These are phyloP conservation scores for Crotalus viridis DNA, from an alignment of 2,113 vertebrate species.

Conservation along the genomic window DNA sequence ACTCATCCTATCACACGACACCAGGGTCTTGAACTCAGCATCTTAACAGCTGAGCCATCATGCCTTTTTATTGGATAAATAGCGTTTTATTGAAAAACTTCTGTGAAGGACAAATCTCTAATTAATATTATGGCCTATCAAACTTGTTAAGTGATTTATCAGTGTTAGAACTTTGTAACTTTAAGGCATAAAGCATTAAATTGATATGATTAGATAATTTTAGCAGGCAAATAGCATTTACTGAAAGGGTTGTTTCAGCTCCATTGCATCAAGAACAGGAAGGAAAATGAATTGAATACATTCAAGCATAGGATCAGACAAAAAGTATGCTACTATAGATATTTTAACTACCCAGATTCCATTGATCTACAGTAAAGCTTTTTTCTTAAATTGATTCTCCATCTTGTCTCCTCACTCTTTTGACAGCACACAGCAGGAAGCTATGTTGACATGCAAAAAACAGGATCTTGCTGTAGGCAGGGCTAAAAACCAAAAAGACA, in stretches of 20 bases:
- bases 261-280: slow-evolving; percentile 17
- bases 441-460: slow-evolving; percentile 80
- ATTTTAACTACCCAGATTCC: slow-evolving; percentile 72
- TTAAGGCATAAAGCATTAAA: slow-evolving; percentile 46
- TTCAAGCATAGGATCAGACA: slow-evolving; percentile 47
- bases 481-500: slow-evolving; percentile 78
- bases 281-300: slow-evolving; percentile 46
- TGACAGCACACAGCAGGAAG: slow-evolving; percentile 82
- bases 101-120: slow-evolving; percentile 21
- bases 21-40: not conserved
- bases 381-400: slow-evolving; percentile 78
- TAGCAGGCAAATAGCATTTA: slow-evolving; percentile 7
- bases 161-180: slow-evolving; percentile 37
- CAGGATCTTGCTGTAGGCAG: slow-evolving; percentile 83
- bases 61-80: slow-evolving; percentile 26
- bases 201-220: slow-evolving; percentile 40
- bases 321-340: slow-evolving; percentile 59
- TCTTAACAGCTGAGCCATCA: not conserved
- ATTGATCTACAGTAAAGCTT: slow-evolving; percentile 75
- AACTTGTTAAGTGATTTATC: slow-evolving; percentile 10
- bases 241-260: slow-evolving; percentile 11
- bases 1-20: not conserved
- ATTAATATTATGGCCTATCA: slow-evolving; percentile 36
- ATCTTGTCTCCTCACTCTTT: slow-evolving; percentile 80
- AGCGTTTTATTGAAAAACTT: slow-evolving; percentile 27